Evolutionary conservation across 2,113 vertebrate genomes (phyloP), one percentile per base, ranked within the genome.

Genomic region (Plotosus lineatus): DNA sequence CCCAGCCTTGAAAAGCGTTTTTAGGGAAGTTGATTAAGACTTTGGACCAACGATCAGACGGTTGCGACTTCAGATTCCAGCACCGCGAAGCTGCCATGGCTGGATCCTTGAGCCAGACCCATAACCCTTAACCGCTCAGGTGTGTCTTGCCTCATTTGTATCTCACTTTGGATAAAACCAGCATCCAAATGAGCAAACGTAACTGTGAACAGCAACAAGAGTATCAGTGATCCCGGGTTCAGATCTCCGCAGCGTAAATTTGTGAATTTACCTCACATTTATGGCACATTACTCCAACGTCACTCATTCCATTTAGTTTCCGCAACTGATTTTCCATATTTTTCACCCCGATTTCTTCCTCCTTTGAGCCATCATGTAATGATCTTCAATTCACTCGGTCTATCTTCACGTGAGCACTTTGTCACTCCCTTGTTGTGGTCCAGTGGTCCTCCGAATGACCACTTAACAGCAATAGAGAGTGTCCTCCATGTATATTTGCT

Each of bases 401-500:
- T 76, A 55, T 63, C 65, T 79, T 79, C 50, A 79, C 82, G 51
- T 84, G 85, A 81, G 79, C 82, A 72, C 68, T 74, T 38, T 75
- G 72, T 23, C 72, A 77, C 50, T 80, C 65, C n/a, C 77, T 80
- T 71, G 46, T 55, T 65, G 68, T 63, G 48, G 56, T 77, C 61
- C 71, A 77, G 56, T 69, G 68, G 66, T 80, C 69, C 76, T 80
- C 53, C 7, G 71, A 75, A 77, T 6, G 19, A 48, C 69, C 82
- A 83, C 75, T 82, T 75, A 79, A 85, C 58, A 78, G 63, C 80
- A 63, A 26, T 55, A 73, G 78, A 78, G 75, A 83, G 78, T 33
- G 74, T 73, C 69, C 83, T 82, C 42, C 76, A 73, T 82, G 69
- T 83, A 75, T 85, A 72, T 86, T 86, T 88, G 82, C 85, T 82